Percentiles rank a stretch among this genome's conserved stretches.
phyloP scores from a whole-genome alignment of 2,888 invertebrate species.

The Baronia brevicornis region DNA sequence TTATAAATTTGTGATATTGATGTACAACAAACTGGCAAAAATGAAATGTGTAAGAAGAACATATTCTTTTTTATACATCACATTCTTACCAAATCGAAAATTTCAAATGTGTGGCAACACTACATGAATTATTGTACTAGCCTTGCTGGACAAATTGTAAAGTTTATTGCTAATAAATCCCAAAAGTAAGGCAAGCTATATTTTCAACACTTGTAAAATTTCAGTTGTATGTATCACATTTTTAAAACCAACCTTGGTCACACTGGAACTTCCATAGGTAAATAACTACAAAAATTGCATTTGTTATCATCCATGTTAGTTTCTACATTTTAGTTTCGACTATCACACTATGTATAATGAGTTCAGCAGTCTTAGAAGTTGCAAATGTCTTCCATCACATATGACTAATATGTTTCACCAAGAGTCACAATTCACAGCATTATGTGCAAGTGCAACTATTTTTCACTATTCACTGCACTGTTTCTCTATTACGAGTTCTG shows the following conservation, averaged over 20 bases:
- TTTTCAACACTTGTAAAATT: constrained; percentile 2
- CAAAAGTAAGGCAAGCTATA: constrained; percentile 6
- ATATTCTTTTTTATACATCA: too few species aligned
- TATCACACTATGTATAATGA: constrained; percentile 13
- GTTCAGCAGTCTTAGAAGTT: constrained; percentile 12
- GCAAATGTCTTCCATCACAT: constrained; percentile 9
- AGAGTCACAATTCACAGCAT: too few species aligned
- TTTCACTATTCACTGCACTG: constrained; percentile 11
- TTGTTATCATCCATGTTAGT: constrained; percentile 5
- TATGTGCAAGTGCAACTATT: constrained; percentile 6
- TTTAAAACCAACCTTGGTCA: constrained; percentile 9
- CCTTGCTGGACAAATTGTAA: too few species aligned
- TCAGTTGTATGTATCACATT: constrained; percentile 9
- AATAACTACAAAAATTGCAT: constrained; percentile 16
- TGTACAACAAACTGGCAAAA: too few species aligned
- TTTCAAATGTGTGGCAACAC: too few species aligned
- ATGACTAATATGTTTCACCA: constrained; percentile 10
- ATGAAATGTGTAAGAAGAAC: too few species aligned
- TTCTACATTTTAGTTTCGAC: constrained; percentile 9
- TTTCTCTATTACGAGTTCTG: neutral
- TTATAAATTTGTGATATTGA: too few species aligned
- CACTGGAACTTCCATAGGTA: constrained; percentile 14
- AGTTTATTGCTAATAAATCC: too few species aligned
- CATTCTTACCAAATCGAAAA: too few species aligned
- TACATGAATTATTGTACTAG: too few species aligned